Conservation (phyloP, 2,113 vertebrate genomes). For the Benthochromis sp. region DNA sequence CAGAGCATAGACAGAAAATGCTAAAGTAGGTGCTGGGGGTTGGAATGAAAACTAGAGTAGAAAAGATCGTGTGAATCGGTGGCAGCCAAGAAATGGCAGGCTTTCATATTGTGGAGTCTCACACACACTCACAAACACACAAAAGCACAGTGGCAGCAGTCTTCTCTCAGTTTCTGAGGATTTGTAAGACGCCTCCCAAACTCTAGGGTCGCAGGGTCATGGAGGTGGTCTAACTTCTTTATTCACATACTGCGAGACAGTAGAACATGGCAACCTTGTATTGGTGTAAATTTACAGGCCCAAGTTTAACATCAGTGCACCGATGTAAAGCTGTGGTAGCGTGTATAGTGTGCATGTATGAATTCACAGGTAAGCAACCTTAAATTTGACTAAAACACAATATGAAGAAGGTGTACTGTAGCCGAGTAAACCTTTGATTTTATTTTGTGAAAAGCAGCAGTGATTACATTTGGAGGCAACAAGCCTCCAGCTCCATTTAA, state of each 20-base stretch:
- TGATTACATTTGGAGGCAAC: background rate
- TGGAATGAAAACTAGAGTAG: background rate
- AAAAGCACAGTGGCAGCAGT: background rate
- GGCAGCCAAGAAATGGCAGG: background rate
- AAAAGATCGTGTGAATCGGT: background rate
- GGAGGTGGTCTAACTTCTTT: slow-evolving; percentile 18
- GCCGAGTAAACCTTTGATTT: background rate
- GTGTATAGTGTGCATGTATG: background rate
- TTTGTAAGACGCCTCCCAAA: slow-evolving; percentile 25
- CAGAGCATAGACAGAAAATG: background rate
- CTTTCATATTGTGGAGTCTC: background rate
- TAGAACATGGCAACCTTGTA: background rate
- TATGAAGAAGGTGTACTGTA: background rate
- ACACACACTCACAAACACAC: background rate
- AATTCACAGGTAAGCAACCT: background rate
- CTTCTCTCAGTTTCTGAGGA: slow-evolving; percentile 24
- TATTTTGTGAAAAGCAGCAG: background rate
- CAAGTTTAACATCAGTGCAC: background rate
- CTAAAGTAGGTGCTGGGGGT: background rate
- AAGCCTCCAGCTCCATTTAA: background rate
- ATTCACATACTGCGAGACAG: background rate
- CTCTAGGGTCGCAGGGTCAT: slow-evolving; percentile 5
- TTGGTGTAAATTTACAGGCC: background rate
- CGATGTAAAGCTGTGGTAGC: background rate
- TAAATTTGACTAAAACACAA: background rate